Evolutionary conservation across 2,113 vertebrate genomes (phyloP).

Genomic region (Chionis minor): DNA sequence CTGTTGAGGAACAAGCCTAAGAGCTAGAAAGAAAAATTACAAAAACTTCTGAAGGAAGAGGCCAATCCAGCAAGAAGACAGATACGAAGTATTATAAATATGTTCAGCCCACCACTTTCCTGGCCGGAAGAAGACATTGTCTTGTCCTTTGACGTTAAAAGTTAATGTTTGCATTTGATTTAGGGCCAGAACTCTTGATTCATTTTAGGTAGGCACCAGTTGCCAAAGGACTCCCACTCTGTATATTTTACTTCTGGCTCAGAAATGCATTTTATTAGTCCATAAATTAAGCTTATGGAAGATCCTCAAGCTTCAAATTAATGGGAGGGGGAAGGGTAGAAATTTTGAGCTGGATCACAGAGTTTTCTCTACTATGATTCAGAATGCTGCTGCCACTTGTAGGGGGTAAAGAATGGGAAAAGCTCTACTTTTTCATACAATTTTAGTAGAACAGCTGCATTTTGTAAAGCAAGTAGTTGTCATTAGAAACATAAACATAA

Average conservation of each 20-base stretch:
- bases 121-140: not conserved
- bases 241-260: conserved; percentile 9
- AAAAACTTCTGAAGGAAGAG: not conserved
- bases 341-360: not conserved
- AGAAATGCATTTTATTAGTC: not conserved
- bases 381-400: not conserved
- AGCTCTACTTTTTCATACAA: not conserved
- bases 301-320: not conserved
- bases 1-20: not conserved
- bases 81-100: not conserved
- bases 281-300: conserved; percentile 5
- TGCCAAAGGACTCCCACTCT: not conserved
- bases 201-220: not conserved
- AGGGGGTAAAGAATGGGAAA: not conserved
- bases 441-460: not conserved
- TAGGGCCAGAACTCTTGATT: not conserved
- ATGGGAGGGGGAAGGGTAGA: not conserved
- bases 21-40: not conserved
- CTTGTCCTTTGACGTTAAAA: not conserved
- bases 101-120: not conserved
- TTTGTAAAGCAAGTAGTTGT: not conserved
- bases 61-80: not conserved
- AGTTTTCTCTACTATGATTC: not conserved
- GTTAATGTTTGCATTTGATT: not conserved
- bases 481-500: not conserved